Percentiles rank a stretch among this genome's conserved stretches.
phyloP scores from a whole-genome alignment of 2,888 invertebrate genomes.

The Stictocephala bisonia region DNA sequence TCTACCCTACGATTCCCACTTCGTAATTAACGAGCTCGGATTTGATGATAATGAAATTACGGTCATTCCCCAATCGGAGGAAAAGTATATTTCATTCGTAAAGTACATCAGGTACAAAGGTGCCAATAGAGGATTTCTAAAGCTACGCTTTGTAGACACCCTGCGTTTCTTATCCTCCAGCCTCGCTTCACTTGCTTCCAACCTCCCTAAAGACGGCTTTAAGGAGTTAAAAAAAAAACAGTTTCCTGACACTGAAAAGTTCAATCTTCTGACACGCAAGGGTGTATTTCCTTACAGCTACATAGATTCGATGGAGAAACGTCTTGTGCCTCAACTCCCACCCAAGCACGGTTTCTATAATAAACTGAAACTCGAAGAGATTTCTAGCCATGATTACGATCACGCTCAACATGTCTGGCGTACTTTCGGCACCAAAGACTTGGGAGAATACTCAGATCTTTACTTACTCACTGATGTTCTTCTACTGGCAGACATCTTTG shows the following conservation, averaged over 20 bases:
- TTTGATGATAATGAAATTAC: too few relatives aligned
- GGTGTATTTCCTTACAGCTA: constrained; percentile 57
- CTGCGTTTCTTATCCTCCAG: not conserved
- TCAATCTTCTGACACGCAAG: constrained; percentile 40
- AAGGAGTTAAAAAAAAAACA: not conserved
- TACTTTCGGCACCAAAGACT: constrained; percentile 57
- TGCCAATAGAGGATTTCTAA: constrained; percentile 1
- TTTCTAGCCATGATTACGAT: constrained; percentile 58
- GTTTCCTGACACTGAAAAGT: not conserved
- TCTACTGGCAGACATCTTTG: constrained; percentile 62
- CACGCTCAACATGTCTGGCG: constrained; percentile 62
- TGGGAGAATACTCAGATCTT: constrained; percentile 62
- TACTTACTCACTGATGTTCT: constrained; percentile 63
- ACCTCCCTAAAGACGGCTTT: too few relatives aligned
- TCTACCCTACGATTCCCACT: too few relatives aligned
- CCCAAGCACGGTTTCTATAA: constrained; percentile 54
- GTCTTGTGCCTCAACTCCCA: constrained; percentile 52
- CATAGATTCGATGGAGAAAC: constrained; percentile 11
- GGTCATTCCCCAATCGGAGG: too few relatives aligned
- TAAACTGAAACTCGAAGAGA: constrained; percentile 52
- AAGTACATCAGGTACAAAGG: not conserved
- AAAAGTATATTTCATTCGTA: not conserved
- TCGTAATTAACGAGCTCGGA: too few relatives aligned
- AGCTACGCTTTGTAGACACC: constrained; percentile 1
- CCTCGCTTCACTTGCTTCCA: too few relatives aligned